Conservation (phyloP, 2,888 invertebrate species). For the Nasonovia ribisnigri region DNA sequence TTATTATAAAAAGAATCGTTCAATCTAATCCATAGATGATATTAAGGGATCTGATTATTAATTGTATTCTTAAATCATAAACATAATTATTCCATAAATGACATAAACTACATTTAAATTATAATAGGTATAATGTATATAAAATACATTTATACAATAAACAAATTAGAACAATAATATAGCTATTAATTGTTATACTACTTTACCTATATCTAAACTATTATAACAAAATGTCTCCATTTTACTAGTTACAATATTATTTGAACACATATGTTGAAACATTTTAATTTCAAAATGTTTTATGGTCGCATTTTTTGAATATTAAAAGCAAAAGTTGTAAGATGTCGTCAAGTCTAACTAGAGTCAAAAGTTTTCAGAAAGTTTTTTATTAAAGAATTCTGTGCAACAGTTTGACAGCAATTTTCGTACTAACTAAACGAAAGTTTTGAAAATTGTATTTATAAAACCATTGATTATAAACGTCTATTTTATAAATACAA, state of each 20-base stretch:
- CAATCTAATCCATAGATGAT: background rate
- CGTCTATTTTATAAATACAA: background rate
- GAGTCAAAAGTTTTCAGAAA: conserved; percentile 30
- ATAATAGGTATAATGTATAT: background rate
- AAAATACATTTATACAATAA: background rate
- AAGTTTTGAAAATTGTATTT: background rate
- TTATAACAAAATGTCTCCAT: background rate
- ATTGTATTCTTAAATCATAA: background rate
- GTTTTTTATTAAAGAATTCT: conserved; percentile 41
- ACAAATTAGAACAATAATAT: background rate
- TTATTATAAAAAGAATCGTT: background rate
- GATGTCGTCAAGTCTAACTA: conserved; percentile 36
- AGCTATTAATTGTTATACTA: background rate
- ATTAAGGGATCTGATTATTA: background rate
- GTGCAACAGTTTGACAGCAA: conserved; percentile 38
- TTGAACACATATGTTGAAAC: conserved; percentile 9
- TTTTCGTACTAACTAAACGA: conserved; percentile 23
- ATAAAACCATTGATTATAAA: background rate
- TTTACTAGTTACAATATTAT: background rate
- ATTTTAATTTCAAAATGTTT: conserved; percentile 10
- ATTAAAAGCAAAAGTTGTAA: conserved; percentile 40
- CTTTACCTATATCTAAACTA: no score
- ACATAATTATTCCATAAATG: background rate
- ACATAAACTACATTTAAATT: background rate
- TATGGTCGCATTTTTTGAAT: conserved; percentile 24